These are phyloP conservation scores for Pecten maximus DNA, from an alignment of 2,888 invertebrate species.

Conservation along the genomic window DNA sequence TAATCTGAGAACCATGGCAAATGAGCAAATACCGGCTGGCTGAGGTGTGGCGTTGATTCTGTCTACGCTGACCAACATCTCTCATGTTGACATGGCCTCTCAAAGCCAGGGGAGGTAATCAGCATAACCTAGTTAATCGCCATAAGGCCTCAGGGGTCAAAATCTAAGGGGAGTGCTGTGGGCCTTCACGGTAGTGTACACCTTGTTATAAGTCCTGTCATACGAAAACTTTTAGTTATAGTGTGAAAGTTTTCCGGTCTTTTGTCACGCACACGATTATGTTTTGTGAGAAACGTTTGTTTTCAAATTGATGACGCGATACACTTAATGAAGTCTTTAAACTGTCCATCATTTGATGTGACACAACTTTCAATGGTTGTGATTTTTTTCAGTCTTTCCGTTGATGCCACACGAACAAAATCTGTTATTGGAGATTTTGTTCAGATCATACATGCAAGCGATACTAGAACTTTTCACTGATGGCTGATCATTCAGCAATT, in stretches of 20 bases:
- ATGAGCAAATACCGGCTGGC: conserved; percentile 35
- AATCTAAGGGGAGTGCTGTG: conserved; percentile 14
- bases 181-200: background rate
- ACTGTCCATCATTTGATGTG: background rate
- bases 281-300: background rate
- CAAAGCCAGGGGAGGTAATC: conserved; percentile 17
- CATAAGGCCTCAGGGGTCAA: conserved; percentile 22
- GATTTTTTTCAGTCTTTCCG: background rate
- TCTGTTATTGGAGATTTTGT: too few relatives aligned
- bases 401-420: background rate
- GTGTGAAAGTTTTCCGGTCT: background rate
- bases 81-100: background rate
- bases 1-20: conserved; percentile 35
- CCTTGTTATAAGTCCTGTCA: background rate
- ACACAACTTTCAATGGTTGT: background rate
- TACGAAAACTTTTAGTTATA: background rate
- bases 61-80: conserved; percentile 24
- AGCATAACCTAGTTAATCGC: conserved; percentile 28
- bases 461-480: too few relatives aligned
- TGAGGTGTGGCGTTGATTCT: background rate
- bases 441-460: too few relatives aligned
- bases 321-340: background rate
- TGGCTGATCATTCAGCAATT: too few relatives aligned
- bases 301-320: background rate
- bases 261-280: background rate